Base-by-base conservation (phyloP, 2,888 invertebrate genomes). In the Agrochola lota region DNA sequence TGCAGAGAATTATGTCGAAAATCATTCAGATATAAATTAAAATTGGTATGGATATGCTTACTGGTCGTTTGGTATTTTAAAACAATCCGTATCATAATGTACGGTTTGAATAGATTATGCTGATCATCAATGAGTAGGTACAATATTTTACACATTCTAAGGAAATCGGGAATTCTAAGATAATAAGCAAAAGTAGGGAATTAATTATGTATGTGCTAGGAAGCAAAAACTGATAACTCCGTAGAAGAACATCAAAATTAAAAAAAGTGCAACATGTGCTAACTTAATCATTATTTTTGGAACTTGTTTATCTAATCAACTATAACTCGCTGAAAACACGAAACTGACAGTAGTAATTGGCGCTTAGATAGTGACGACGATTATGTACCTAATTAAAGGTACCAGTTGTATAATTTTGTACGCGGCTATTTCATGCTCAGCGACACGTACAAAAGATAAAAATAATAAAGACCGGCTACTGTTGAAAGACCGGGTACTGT, bases 271-370 rank as follows among this genome's bases (percentile, higher is more conserved):
- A 26, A 26, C 15, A 17, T n/a, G 0, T 17, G 0, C 30, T 23
- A 46, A 62, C 43, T 40, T 59, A 63, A 76, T 35, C 2, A 35
- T 35, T 35, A 40, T 69, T 69, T 59, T 49, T 57, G 12, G 23
- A 12, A 17, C 49, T 57, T 23, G 46, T 59, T 46, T 40, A 35
- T 23, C 35, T 17, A 69, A 60, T 35, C 64, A 80, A 70, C 43
- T 15, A 69, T 26, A 73, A 11, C 15, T 46, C 15, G 20, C 57
- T 62, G 40, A 68, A 68, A 68, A 43, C 11, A 43, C 71, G n/a
- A 79, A n/a, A 70, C 20, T 57, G 62, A 20, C 68, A 46, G 52
- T 81, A 72, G 52, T 81, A 72, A 69, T 80, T 71, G 57, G 23
- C 43, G 68, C 59, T 69, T 55, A 75, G 12, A 23, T 60, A 57